Evolutionary conservation across 2,113 vertebrate species (phyloP).

Genomic region (Tyto alba): DNA sequence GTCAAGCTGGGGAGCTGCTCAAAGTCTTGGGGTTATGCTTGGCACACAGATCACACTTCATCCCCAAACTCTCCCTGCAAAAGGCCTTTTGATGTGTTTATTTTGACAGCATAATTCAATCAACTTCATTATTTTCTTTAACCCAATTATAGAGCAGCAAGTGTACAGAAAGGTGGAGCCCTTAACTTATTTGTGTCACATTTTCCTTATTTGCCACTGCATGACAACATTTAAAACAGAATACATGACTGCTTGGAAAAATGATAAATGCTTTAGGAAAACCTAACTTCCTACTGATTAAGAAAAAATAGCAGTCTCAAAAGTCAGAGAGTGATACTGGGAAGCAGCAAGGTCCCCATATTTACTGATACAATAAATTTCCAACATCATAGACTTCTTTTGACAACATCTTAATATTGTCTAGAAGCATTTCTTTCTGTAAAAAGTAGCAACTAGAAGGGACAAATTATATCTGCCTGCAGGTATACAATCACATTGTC

Average conservation of each 20-base stretch:
- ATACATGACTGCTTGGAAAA: not conserved
- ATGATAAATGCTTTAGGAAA: not conserved
- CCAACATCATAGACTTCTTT: not conserved
- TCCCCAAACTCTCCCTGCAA: not conserved
- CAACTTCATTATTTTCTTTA: not conserved
- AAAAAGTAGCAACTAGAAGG: not conserved
- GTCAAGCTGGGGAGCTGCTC: accelerated
- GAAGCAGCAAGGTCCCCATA: not conserved
- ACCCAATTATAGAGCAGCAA: not conserved
- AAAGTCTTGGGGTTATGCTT: not conserved
- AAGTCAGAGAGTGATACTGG: not conserved
- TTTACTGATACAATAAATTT: not conserved
- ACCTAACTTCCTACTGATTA: not conserved
- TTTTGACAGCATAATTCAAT: not conserved
- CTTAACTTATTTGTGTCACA: not conserved
- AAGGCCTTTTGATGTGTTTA: not conserved
- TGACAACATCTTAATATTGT: not conserved
- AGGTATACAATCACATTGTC: not conserved
- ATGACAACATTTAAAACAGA: not conserved
- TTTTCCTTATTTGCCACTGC: not conserved
- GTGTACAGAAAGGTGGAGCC: not conserved
- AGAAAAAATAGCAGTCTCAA: not conserved
- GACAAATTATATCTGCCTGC: not conserved
- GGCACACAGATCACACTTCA: not conserved
- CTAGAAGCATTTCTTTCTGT: not conserved